These are phyloP conservation scores for Gymnosoma rotundatum DNA, from an alignment of 2,888 invertebrate species.

Conservation along the genomic window DNA sequence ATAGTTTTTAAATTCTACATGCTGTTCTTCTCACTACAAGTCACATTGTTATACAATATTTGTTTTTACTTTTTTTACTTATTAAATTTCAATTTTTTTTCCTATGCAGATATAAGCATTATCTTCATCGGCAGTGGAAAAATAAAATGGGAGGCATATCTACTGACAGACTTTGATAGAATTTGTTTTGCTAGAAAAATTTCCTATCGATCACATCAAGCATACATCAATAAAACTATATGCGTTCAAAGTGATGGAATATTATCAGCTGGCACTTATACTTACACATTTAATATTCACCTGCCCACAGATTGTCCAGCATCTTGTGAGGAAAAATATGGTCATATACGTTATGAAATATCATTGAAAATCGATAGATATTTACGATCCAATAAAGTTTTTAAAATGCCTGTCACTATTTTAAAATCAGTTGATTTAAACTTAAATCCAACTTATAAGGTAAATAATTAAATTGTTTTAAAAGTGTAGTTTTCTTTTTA, in stretches of 20 bases:
- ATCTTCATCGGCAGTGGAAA: slow-evolving; percentile 73
- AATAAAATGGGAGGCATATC: slow-evolving; percentile 71
- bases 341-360: slow-evolving; percentile 89
- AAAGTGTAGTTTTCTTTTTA: neutral
- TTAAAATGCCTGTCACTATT: slow-evolving; percentile 85
- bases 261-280: slow-evolving; percentile 70
- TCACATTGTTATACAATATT: too few species aligned
- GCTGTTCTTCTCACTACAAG: too few species aligned
- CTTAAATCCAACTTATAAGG: slow-evolving; percentile 85
- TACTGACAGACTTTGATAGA: neutral
- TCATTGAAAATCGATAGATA: slow-evolving; percentile 89
- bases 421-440: slow-evolving; percentile 90
- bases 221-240: slow-evolving; percentile 69
- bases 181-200: slow-evolving; percentile 11
- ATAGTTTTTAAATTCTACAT: too few species aligned
- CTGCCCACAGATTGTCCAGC: slow-evolving; percentile 73
- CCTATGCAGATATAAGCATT: slow-evolving; percentile 70
- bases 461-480: slow-evolving; percentile 77
- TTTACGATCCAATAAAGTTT: slow-evolving; percentile 86
- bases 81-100: neutral
- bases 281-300: slow-evolving; percentile 72
- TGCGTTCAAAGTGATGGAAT: slow-evolving; percentile 64
- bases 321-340: slow-evolving; percentile 86
- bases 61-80: too few species aligned
- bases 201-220: slow-evolving; percentile 66